A percentile compares a stretch with the other conserved stretches of the same genome.
Conservation (phyloP, 2,888 invertebrate genomes). For the Rotaria magnacalcarata region DNA sequence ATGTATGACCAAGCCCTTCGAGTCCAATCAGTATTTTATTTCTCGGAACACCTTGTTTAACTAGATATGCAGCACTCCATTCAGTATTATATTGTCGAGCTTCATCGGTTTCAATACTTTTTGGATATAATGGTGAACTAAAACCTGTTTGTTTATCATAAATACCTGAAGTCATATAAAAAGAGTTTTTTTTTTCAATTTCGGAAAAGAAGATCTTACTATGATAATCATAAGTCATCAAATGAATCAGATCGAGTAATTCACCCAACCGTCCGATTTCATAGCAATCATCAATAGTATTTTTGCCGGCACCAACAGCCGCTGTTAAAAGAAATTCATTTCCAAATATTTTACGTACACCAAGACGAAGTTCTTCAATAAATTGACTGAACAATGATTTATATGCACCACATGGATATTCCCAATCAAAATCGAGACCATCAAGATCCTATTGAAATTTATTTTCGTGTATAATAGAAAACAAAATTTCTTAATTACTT, state of each 20-base stretch:
- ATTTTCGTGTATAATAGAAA: not conserved
- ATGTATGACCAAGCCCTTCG: slow-evolving; percentile 42
- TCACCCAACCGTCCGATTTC: slow-evolving; percentile 28
- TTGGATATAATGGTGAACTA: slow-evolving; percentile 36
- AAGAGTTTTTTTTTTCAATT: not conserved
- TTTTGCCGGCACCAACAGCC: slow-evolving; percentile 37
- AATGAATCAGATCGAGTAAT: slow-evolving; percentile 38
- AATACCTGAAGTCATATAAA: not conserved
- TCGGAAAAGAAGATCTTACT: not conserved
- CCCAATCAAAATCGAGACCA: slow-evolving; percentile 44
- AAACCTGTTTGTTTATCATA: slow-evolving; percentile 40
- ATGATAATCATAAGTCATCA: slow-evolving; percentile 43
- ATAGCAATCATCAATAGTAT: slow-evolving; percentile 39
- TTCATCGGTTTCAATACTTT: slow-evolving; percentile 25
- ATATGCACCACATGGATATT: slow-evolving; percentile 41
- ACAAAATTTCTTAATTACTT: slow-evolving; percentile 4
- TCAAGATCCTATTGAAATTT: not conserved
- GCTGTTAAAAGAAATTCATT: slow-evolving; percentile 35
- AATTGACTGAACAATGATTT: slow-evolving; percentile 38
- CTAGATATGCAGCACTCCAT: slow-evolving; percentile 37
- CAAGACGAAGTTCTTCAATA: slow-evolving; percentile 2
- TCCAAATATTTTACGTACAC: not conserved
- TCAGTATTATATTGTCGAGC: slow-evolving; percentile 33
- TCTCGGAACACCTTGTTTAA: slow-evolving; percentile 37
- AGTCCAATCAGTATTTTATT: slow-evolving; percentile 40